A percentile compares a stretch with the other conserved stretches of the same genome.
These are phyloP conservation scores for Lycia hirtaria DNA, from an alignment of 2,888 invertebrate species.

Conservation along the genomic window DNA sequence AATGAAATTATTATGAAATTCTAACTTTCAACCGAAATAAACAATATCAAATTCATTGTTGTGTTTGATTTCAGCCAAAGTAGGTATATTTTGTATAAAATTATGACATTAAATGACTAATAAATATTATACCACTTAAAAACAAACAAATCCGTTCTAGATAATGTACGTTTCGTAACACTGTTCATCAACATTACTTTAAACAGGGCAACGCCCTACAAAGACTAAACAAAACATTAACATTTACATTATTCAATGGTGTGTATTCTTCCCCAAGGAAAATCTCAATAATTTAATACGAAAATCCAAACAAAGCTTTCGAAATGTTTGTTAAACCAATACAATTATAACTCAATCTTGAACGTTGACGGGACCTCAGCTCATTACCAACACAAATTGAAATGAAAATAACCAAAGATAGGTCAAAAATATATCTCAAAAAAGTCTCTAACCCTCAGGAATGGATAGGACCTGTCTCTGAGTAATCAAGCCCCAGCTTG, in stretches of 20 bases:
- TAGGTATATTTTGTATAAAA: no score
- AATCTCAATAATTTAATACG: slow-evolving; percentile 4
- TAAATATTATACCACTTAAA: no score
- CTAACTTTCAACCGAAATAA: no score
- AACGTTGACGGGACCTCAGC: slow-evolving; percentile 24
- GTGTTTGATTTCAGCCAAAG: no score
- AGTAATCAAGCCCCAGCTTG: slow-evolving; percentile 67
- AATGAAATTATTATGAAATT: no score
- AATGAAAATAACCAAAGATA: slow-evolving; percentile 22
- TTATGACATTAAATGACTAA: no score
- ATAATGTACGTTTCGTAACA: no score
- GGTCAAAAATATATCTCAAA: slow-evolving; percentile 47
- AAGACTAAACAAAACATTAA: neutral
- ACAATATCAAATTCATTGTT: no score
- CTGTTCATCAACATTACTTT: no score
- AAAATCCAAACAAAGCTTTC: neutral
- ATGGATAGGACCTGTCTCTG: slow-evolving; percentile 70
- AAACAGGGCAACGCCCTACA: neutral
- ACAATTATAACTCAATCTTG: slow-evolving; percentile 32
- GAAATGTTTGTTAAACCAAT: slow-evolving; percentile 11
- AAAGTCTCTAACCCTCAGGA: slow-evolving; percentile 63
- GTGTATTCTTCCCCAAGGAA: neutral
- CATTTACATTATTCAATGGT: neutral
- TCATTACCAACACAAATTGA: slow-evolving; percentile 20
- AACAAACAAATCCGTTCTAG: no score